phyloP scores from a whole-genome alignment of 2,888 invertebrate genomes.

The Sipha maydis region DNA sequence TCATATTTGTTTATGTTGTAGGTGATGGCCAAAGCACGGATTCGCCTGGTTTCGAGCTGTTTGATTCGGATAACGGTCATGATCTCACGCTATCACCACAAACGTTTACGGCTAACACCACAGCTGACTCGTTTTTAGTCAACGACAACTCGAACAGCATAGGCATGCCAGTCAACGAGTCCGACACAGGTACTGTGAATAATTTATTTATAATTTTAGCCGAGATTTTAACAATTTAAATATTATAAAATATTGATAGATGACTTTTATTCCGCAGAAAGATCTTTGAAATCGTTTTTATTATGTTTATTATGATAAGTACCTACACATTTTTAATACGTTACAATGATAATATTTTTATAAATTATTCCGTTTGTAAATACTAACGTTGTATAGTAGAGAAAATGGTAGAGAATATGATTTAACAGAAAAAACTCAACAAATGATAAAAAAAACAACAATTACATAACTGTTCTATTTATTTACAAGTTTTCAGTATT shows the following conservation, averaged over 20 bases:
- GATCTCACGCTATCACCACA: conserved; percentile 74
- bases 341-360: not conserved
- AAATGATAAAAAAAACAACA: not conserved
- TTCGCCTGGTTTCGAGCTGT: conserved; percentile 71
- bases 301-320: no score
- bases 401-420: not conserved
- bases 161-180: conserved; percentile 72
- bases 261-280: not conserved
- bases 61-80: conserved; percentile 73
- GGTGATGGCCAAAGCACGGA: conserved; percentile 64
- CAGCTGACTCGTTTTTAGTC: conserved; percentile 52
- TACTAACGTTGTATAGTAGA: not conserved
- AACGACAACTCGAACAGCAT: conserved; percentile 70
- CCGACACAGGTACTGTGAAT: conserved; percentile 70
- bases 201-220: not conserved
- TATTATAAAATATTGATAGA: not conserved
- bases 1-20: not conserved
- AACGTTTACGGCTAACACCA: conserved; percentile 69
- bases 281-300: not conserved
- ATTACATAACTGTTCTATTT: not conserved
- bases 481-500: not conserved
- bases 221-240: not conserved
- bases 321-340: not conserved
- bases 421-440: not conserved
- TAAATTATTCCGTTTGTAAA: conserved; percentile 16